Evolutionary conservation across 2,888 invertebrate genomes (phyloP).

Genomic region (Caenorhabditis uteleia): DNA sequence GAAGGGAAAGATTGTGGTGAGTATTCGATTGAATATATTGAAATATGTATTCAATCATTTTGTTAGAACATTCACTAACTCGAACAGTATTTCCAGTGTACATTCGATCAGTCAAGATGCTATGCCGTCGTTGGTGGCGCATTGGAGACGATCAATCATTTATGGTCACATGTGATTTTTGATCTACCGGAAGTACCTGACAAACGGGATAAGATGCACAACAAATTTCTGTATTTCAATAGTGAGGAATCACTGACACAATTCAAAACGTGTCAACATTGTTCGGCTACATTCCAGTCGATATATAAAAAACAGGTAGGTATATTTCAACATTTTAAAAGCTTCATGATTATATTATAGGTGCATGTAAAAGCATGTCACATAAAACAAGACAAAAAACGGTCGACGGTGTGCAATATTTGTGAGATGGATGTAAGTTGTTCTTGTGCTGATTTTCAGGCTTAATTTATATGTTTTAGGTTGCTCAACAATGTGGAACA

Average conservation of each 20-base stretch:
- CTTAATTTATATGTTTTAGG: not conserved
- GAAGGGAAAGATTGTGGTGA: slow-evolving; percentile 28
- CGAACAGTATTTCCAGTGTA: slow-evolving; percentile 28
- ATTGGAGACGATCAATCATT: slow-evolving; percentile 22
- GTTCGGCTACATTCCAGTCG: slow-evolving; percentile 5
- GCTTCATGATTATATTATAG: not conserved
- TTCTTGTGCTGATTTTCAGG: not conserved
- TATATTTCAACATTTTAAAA: not conserved
- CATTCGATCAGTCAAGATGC: slow-evolving; percentile 17
- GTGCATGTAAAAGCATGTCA: slow-evolving; percentile 1
- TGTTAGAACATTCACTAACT: not conserved
- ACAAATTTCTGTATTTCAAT: slow-evolving; percentile 7
- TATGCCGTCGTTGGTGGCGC: slow-evolving; percentile 6
- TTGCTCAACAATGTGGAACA: not conserved
- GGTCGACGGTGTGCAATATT: slow-evolving; percentile 15
- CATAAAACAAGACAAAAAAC: not conserved
- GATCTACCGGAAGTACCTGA: too few species aligned
- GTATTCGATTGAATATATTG: not conserved
- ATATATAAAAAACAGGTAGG: slow-evolving; percentile 3
- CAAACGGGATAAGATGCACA: too few species aligned
- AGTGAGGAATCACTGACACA: slow-evolving; percentile 2
- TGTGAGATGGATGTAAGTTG: slow-evolving; percentile 28
- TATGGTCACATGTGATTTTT: slow-evolving; percentile 17
- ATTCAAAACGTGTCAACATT: slow-evolving; percentile 18
- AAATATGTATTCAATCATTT: not conserved